Evolutionary conservation across 2,888 invertebrate species (phyloP).

Genomic region (Dorcus hopei): DNA sequence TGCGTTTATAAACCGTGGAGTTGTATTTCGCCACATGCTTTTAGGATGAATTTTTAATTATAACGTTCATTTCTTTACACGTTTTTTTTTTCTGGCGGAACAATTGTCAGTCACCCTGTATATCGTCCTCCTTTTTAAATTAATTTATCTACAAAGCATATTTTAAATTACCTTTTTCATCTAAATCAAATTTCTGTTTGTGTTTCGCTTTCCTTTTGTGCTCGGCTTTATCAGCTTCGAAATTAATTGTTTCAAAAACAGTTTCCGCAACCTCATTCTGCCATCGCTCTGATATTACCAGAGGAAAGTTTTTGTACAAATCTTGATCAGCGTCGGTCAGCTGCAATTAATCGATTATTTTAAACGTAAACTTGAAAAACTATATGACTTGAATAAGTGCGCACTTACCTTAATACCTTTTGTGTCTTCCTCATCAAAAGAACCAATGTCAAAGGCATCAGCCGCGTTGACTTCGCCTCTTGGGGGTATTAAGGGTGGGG

Average conservation of each 20-base stretch:
- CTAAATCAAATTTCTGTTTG: conserved; percentile 89
- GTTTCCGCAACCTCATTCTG: conserved; percentile 98
- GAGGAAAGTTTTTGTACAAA: conserved; percentile 96
- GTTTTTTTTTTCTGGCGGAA: too few relatives aligned
- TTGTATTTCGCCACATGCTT: too few relatives aligned
- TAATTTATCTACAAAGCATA: too few relatives aligned
- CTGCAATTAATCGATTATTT: conserved; percentile 46
- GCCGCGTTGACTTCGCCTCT: conserved; percentile 99
- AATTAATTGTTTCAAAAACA: conserved; percentile 96
- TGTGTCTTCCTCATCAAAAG: conserved; percentile 99
- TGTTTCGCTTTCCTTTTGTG: conserved; percentile 92
- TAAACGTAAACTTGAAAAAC: neutral
- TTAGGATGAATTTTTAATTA: too few relatives aligned
- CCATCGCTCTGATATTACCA: conserved; percentile 99
- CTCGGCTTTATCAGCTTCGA: conserved; percentile 95
- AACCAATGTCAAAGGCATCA: conserved; percentile 99
- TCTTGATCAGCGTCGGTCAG: conserved; percentile 96
- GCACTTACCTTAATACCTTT: conserved; percentile 88
- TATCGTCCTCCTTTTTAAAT: too few relatives aligned
- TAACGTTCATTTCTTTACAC: too few relatives aligned
- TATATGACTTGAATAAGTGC: neutral
- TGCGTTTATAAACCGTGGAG: too few relatives aligned
- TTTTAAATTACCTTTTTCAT: conserved; percentile 75
- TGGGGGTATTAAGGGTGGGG: conserved; percentile 96
- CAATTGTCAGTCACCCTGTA: too few relatives aligned